Percentiles rank a stretch among this genome's conserved stretches.
Evolutionary conservation across 1,140 invertebrate genomes (phyloP).

Genomic region (Drosophila littoralis): DNA sequence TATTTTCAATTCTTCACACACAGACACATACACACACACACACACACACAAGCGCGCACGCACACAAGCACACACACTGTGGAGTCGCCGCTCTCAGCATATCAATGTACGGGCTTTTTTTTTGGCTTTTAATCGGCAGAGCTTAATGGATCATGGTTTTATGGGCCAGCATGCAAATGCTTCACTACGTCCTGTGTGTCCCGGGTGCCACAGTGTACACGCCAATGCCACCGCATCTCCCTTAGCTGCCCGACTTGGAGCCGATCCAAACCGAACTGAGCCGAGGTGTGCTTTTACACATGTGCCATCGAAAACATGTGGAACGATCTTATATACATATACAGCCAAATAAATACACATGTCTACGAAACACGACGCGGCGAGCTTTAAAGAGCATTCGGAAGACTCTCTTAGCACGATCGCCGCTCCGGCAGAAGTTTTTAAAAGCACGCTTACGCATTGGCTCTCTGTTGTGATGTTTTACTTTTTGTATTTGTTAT

Average conservation of each 20-base stretch:
- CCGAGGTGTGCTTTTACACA: too few species aligned
- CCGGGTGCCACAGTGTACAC: neutral
- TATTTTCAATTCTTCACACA: neutral
- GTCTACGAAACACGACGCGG: neutral
- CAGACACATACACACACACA: conserved; percentile 16
- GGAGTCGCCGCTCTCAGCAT: neutral
- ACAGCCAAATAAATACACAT: neutral
- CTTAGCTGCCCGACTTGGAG: too few species aligned
- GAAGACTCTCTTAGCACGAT: conserved; percentile 1
- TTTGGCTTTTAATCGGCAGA: neutral
- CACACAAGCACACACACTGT: neutral
- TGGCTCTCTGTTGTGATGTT: neutral
- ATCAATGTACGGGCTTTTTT: neutral
- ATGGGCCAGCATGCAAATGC: neutral
- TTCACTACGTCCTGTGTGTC: conserved; percentile 4
- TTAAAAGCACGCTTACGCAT: neutral
- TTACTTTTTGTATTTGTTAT: neutral
- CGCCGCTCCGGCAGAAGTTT: conserved; percentile 1
- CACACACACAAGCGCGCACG: neutral
- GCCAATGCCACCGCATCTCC: too few species aligned
- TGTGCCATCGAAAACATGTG: conserved; percentile 16
- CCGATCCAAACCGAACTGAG: neutral
- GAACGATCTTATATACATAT: conserved; percentile 2
- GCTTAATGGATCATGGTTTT: neutral
- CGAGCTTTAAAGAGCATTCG: conserved; percentile 3